Conservation (phyloP, 2,113 vertebrate genomes). For the Phocoena phocoena region DNA sequence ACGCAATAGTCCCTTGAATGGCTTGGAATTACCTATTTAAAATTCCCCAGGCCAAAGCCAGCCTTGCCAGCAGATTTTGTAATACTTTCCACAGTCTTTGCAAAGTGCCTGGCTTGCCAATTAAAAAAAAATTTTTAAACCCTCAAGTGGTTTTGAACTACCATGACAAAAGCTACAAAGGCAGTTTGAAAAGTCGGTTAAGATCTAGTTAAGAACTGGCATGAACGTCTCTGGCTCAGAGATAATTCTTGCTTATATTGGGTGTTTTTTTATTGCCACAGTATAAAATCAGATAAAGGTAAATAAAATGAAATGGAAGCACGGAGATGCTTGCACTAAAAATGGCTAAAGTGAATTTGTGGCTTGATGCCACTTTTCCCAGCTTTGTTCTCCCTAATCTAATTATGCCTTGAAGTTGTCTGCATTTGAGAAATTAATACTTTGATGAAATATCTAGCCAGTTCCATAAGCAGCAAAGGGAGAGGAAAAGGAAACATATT, state of each 20-base stretch:
- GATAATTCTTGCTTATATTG: conserved; percentile 81
- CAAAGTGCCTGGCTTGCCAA: conserved; percentile 78
- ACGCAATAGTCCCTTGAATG: conserved; percentile 26
- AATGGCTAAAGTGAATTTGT: conserved; percentile 89
- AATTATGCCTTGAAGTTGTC: conserved; percentile 99
- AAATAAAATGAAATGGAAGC: conserved; percentile 83
- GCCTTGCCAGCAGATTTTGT: conserved; percentile 67
- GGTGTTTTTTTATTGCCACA: conserved; percentile 74
- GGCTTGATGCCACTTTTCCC: conserved; percentile 92
- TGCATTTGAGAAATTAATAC: conserved; percentile 99
- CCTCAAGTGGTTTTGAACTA: conserved; percentile 82
- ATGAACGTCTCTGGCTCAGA: conserved; percentile 80
- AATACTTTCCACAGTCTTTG: conserved; percentile 83
- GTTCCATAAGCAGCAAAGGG: conserved; percentile 89
- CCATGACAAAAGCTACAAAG: conserved; percentile 79
- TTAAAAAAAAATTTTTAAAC: conserved; percentile 70
- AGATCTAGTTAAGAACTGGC: conserved; percentile 75
- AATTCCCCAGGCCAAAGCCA: conserved; percentile 67
- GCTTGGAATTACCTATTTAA: conserved; percentile 41
- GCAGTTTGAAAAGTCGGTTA: conserved; percentile 80
- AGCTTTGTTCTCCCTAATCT: conserved; percentile 95
- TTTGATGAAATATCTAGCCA: conserved; percentile 97
- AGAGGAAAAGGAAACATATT: conserved; percentile 95
- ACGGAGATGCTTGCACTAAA: conserved; percentile 85
- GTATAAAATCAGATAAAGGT: conserved; percentile 85